Conservation (phyloP, 2,113 vertebrate genomes). For the Hirundichthys speculiger region DNA sequence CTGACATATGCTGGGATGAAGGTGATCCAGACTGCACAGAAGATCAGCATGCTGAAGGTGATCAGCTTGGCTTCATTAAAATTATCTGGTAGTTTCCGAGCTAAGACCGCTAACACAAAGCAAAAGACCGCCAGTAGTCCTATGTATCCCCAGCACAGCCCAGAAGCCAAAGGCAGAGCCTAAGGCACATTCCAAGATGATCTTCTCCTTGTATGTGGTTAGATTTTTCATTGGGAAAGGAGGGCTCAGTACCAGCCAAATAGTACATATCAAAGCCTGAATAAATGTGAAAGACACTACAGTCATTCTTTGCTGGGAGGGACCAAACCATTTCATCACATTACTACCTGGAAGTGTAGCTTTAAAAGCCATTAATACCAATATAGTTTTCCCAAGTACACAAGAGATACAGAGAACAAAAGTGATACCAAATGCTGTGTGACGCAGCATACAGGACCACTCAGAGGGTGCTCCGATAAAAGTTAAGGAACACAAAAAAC, state of each 20-base stretch:
- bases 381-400: conserved; percentile 17
- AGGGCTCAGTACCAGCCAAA: conserved; percentile 71
- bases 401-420: conserved; percentile 25
- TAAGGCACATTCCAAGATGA: conserved; percentile 74
- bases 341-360: conserved; percentile 36
- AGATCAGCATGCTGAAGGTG: conserved; percentile 59
- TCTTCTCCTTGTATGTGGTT: conserved; percentile 64
- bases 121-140: conserved; percentile 65
- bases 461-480: conserved; percentile 16
- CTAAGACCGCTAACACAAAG: conserved; percentile 33
- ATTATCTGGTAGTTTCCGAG: conserved; percentile 52
- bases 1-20: conserved; percentile 78
- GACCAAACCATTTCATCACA: conserved; percentile 72
- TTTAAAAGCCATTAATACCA: conserved; percentile 22
- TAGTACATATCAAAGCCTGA: conserved; percentile 70
- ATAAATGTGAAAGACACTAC: conserved; percentile 66
- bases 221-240: conserved; percentile 73
- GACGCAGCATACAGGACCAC: conserved; percentile 20
- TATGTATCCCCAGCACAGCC: conserved; percentile 72
- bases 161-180: conserved; percentile 74
- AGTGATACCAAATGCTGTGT: conserved; percentile 18
- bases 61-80: conserved; percentile 70
- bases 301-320: conserved; percentile 69
- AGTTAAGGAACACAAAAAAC: conserved; percentile 21
- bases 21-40: conserved; percentile 72